Base-by-base conservation (phyloP, 2,888 invertebrate genomes). In the Drosophila gaucha region DNA sequence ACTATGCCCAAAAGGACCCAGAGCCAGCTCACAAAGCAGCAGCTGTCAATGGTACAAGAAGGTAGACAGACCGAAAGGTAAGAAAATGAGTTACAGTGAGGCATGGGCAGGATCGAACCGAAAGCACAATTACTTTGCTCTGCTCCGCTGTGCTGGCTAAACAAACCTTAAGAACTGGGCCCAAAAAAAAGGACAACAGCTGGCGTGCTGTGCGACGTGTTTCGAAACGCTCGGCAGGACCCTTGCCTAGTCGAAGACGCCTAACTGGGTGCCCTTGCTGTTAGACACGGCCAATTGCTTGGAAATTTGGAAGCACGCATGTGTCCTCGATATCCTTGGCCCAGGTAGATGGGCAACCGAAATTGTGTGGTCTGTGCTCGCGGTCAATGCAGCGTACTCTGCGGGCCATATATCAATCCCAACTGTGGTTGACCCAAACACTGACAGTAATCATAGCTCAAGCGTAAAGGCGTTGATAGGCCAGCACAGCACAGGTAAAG, bases 221-320 rank as follows among this genome's bases (percentile, higher is more conserved):
- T 78, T 78, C 41, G 82, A 60, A 54, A 75, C 72, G 79, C 79
- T 57, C 65, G 49, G 77, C 77, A 68, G 80, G 86, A 86, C 46
- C 46, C 47, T 52, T 54, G 58, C 43, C 43, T 59, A 30, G 46
- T 8, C 41, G 22, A 49, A 24, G 33, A 18, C 51, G 26, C 6
- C 55, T 51, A 52, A 58, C 62, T 59, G 73, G 60, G 51, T 58
- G 54, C 39, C 60, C 50, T 20, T 22, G 55, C 75, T 80, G 80
- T 82, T 83, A 64, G 84, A 67, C 86, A 80, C 80, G 84, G 86
- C 63, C 86, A 86, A 82, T 82, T 82, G 80, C 80, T 59, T 83
- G 84, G 74, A 82, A 82, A 86, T 80, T 66, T 78, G 62, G 44
- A 55, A 59, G 67, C 80, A 30, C 46, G 28, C 22, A 33, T 50